These are phyloP conservation scores for Phymorhynchus buccinoides DNA, from an alignment of 1,140 invertebrate species.

Conservation along the genomic window DNA sequence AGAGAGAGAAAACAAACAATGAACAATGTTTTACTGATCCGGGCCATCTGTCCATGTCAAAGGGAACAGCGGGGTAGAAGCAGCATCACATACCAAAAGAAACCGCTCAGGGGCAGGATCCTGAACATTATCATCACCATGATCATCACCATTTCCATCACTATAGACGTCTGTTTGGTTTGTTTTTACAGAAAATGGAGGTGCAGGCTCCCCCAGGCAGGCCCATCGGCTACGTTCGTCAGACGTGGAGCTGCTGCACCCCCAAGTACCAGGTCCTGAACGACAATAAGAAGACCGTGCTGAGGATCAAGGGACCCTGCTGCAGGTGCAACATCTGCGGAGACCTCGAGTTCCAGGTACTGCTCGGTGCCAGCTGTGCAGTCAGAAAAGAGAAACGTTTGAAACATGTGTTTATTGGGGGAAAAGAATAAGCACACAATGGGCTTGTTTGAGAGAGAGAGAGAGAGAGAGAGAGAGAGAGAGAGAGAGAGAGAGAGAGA, in stretches of 20 bases:
- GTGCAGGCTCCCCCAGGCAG: conserved; percentile 72
- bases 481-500: too few species aligned
- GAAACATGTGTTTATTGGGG: too few species aligned
- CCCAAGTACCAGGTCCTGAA: conserved; percentile 88
- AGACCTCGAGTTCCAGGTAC: conserved; percentile 81
- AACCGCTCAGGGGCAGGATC: not conserved
- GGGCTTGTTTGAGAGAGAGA: too few species aligned
- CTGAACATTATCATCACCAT: not conserved
- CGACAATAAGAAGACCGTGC: conserved; percentile 82
- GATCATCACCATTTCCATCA: too few species aligned
- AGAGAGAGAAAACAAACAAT: too few species aligned
- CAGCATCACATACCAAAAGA: not conserved
- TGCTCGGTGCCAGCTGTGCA: not conserved
- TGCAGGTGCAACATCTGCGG: conserved; percentile 87
- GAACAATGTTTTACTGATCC: too few species aligned
- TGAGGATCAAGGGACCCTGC: conserved; percentile 88
- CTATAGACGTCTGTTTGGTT: too few species aligned
- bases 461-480: too few species aligned
- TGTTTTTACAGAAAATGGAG: conserved; percentile 58
- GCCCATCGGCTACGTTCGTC: conserved; percentile 84
- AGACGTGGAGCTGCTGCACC: conserved; percentile 87
- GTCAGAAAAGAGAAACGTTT: not conserved
- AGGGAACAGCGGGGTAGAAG: too few species aligned
- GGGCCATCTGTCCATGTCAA: too few species aligned
- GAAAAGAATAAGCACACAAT: too few species aligned